Conservation (phyloP, 2,113 vertebrate genomes). For the Cettia cetti region DNA sequence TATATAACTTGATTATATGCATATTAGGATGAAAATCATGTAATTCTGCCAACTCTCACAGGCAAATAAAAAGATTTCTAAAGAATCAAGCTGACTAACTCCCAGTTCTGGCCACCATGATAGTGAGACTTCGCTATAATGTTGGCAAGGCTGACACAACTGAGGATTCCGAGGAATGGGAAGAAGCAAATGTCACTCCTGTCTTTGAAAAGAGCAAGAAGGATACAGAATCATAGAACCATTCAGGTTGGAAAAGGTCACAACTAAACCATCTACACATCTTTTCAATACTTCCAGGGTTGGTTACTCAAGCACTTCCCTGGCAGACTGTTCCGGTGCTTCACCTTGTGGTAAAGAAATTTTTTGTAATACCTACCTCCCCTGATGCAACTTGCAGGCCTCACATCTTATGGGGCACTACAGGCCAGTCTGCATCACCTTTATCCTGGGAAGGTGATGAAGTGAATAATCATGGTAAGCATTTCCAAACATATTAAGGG, state of each 20-base stretch:
- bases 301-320: not conserved
- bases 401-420: not conserved
- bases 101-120: not conserved
- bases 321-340: not conserved
- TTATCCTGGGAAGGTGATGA: not conserved
- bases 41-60: not conserved
- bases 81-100: not conserved
- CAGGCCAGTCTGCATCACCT: not conserved
- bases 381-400: not conserved
- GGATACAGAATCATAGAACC: not conserved
- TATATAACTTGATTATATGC: not conserved
- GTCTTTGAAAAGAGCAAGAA: not conserved
- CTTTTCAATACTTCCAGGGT: not conserved
- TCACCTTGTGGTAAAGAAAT: not conserved
- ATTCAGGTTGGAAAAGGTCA: not conserved
- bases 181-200: not conserved
- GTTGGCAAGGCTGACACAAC: not conserved
- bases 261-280: not conserved
- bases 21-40: not conserved
- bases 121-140: accelerated
- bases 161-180: not conserved
- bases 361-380: not conserved
- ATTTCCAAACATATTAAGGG: not conserved
- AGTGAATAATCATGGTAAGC: not conserved
- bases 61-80: not conserved